phyloP scores from a whole-genome alignment of 2,888 invertebrate species.

The Mythimna ferrago region DNA sequence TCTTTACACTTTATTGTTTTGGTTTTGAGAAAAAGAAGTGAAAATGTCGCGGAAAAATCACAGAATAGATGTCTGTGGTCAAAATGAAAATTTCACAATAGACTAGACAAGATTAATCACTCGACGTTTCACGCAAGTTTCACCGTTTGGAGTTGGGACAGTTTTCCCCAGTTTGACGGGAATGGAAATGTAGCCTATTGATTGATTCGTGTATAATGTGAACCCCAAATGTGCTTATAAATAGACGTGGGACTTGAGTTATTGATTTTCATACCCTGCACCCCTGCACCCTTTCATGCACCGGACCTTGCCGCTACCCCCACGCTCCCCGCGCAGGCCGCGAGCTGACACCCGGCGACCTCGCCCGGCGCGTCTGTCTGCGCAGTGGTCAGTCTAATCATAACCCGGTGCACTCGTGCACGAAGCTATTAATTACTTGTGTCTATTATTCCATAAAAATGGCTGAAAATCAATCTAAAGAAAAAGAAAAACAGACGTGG shows the following conservation, averaged over 20 bases:
- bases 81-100: too few species aligned
- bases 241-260: conserved; percentile 27
- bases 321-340: background rate
- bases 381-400: background rate
- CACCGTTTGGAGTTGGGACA: background rate
- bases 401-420: background rate
- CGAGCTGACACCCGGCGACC: background rate
- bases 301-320: conserved; percentile 18
- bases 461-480: conserved; percentile 10
- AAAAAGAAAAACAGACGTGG: background rate
- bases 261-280: conserved; percentile 43
- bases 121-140: too few species aligned
- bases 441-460: conserved; percentile 8
- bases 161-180: background rate
- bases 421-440: background rate
- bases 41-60: too few species aligned
- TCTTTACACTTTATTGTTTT: too few species aligned
- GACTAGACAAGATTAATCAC: too few species aligned
- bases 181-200: background rate
- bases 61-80: too few species aligned
- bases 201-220: conserved; percentile 22
- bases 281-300: conserved; percentile 31
- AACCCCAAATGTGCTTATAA: conserved; percentile 20
- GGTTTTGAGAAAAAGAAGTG: too few species aligned
- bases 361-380: background rate